phyloP scores from a whole-genome alignment of 2,888 invertebrate genomes.

The Chrysolina americana region DNA sequence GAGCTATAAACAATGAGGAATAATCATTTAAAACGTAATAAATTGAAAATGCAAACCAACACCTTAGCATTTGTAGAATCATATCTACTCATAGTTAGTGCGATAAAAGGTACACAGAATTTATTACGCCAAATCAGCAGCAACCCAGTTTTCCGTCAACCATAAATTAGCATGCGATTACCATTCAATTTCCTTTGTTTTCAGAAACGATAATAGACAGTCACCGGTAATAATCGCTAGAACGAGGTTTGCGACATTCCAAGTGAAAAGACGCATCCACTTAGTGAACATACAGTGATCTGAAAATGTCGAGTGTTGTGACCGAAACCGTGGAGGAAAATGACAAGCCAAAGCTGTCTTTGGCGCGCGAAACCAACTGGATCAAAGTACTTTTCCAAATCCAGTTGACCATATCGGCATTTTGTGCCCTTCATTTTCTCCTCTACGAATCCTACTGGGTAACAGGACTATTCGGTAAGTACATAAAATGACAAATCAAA shows the following conservation, averaged over 20 bases:
- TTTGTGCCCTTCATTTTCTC: slow-evolving; percentile 77
- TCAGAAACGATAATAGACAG: slow-evolving; percentile 15
- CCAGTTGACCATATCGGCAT: slow-evolving; percentile 79
- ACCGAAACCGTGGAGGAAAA: slow-evolving; percentile 33
- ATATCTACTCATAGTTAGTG: not conserved
- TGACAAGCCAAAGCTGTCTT: slow-evolving; percentile 46
- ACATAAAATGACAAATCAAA: too few species aligned
- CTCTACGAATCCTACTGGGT: slow-evolving; percentile 58
- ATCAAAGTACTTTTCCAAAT: slow-evolving; percentile 81
- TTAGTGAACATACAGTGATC: not conserved
- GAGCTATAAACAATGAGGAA: too few species aligned
- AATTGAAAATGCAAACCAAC: not conserved
- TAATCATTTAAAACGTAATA: not conserved
- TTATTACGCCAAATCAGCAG: not conserved
- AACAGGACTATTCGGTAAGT: slow-evolving; percentile 64
- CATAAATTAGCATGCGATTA: slow-evolving; percentile 34
- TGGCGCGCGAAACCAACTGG: slow-evolving; percentile 80
- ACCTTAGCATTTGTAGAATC: not conserved
- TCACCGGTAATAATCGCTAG: slow-evolving; percentile 22
- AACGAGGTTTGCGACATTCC: slow-evolving; percentile 4
- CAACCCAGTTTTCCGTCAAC: slow-evolving; percentile 11
- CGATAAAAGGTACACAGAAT: not conserved
- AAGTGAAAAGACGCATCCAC: not conserved
- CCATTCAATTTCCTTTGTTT: slow-evolving; percentile 30
- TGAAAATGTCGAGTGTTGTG: slow-evolving; percentile 37